Evolutionary conservation across 2,888 invertebrate species (phyloP).

Genomic region (Unio pictorum): DNA sequence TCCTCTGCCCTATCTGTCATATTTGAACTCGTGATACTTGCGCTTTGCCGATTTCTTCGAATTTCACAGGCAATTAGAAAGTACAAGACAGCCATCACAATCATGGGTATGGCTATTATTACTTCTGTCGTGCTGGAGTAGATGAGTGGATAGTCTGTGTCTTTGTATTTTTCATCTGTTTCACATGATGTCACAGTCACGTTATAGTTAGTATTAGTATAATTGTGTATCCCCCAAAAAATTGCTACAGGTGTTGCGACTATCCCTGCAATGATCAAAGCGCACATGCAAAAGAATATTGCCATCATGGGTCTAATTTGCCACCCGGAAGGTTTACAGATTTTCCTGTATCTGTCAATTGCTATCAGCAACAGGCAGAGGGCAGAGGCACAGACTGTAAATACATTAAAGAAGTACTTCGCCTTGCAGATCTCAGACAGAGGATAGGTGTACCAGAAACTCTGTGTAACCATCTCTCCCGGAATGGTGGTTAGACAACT

Average conservation of each 20-base stretch:
- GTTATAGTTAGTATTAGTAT: conserved; percentile 1
- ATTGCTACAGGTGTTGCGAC: conserved; percentile 21
- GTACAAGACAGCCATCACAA: conserved; percentile 21
- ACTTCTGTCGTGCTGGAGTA: conserved; percentile 12
- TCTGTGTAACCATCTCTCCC: conserved; percentile 19
- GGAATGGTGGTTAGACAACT: conserved; percentile 20
- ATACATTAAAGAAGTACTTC: not conserved
- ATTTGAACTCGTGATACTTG: no score
- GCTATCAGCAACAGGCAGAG: conserved; percentile 47
- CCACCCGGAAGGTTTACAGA: conserved; percentile 46
- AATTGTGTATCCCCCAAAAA: conserved; percentile 25
- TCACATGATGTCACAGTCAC: conserved; percentile 24
- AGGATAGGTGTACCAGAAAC: conserved; percentile 16
- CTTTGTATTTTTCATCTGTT: conserved; percentile 13
- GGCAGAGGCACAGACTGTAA: conserved; percentile 31
- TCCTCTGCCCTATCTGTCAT: no score
- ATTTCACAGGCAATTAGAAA: conserved; percentile 15
- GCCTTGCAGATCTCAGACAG: conserved; percentile 5
- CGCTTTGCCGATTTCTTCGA: not conserved
- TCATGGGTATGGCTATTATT: conserved; percentile 12
- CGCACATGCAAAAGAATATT: conserved; percentile 9
- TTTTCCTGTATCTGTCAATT: conserved; percentile 50
- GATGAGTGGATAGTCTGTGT: conserved; percentile 6
- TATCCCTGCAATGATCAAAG: conserved; percentile 11
- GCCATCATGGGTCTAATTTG: conserved; percentile 16